These are phyloP conservation scores for Thermophis baileyi DNA, from an alignment of 2,113 vertebrate species.

Conservation along the genomic window DNA sequence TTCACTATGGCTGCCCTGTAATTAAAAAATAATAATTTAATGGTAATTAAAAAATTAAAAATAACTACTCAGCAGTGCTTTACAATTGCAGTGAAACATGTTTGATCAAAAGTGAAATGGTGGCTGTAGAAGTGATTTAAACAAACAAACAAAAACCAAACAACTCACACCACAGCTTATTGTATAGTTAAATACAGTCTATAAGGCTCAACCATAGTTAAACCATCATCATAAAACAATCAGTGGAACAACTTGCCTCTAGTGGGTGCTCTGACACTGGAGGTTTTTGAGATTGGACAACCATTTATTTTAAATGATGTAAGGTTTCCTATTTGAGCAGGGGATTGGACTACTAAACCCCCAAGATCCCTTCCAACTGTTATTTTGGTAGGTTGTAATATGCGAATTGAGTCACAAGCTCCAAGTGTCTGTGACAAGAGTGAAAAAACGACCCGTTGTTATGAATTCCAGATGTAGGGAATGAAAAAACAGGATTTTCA, in stretches of 20 bases:
- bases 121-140: background rate
- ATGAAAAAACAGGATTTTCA: background rate
- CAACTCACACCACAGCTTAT: background rate
- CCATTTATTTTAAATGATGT: background rate
- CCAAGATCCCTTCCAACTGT: background rate
- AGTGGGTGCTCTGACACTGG: background rate
- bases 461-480: background rate
- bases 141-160: background rate
- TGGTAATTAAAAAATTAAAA: background rate
- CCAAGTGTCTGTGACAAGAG: background rate
- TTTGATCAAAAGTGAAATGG: background rate
- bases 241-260: background rate
- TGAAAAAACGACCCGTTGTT: background rate
- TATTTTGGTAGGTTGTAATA: background rate
- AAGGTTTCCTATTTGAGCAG: background rate
- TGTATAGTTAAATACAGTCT: background rate
- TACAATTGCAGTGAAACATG: background rate
- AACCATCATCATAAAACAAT: background rate
- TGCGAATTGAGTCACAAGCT: background rate
- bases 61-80: background rate
- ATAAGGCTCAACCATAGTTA: background rate
- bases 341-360: background rate
- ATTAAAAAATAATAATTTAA: background rate
- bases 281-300: background rate
- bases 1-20: background rate